Evolutionary conservation across 2,113 vertebrate genomes (phyloP).

Genomic region (Phalacrocorax pelagicus): DNA sequence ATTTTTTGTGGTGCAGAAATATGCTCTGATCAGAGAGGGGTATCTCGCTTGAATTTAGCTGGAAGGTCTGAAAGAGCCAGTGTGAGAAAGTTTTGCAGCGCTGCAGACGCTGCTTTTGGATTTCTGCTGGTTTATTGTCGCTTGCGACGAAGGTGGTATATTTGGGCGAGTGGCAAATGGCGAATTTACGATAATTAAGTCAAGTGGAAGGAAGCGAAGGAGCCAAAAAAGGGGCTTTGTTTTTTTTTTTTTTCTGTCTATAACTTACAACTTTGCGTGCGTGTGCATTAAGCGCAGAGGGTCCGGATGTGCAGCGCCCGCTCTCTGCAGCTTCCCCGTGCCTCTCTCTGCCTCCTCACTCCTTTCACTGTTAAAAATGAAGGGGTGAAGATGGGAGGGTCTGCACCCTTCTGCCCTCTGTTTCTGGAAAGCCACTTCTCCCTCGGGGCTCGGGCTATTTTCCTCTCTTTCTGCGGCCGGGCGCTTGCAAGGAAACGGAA

Average conservation of each 20-base stretch:
- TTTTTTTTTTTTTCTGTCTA: neutral
- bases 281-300: neutral
- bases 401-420: neutral
- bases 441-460: neutral
- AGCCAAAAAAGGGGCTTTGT: neutral
- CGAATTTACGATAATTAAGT: constrained; percentile 38
- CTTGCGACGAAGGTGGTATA: constrained; percentile 6
- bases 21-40: constrained; percentile 50
- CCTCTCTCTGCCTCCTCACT: neutral
- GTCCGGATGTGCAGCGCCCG: neutral
- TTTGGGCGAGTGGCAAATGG: neutral
- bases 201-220: constrained; percentile 22
- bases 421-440: neutral
- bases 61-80: neutral
- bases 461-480: neutral
- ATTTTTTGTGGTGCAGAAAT: constrained; percentile 48
- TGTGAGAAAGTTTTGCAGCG: constrained; percentile 32
- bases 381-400: rapidly evolving
- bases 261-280: neutral
- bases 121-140: neutral
- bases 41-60: constrained; percentile 26
- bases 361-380: neutral
- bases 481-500: neutral
- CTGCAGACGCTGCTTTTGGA: neutral
- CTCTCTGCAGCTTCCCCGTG: neutral